phyloP scores from a whole-genome alignment of 2,113 vertebrate species.

The Siniperca chuatsi region DNA sequence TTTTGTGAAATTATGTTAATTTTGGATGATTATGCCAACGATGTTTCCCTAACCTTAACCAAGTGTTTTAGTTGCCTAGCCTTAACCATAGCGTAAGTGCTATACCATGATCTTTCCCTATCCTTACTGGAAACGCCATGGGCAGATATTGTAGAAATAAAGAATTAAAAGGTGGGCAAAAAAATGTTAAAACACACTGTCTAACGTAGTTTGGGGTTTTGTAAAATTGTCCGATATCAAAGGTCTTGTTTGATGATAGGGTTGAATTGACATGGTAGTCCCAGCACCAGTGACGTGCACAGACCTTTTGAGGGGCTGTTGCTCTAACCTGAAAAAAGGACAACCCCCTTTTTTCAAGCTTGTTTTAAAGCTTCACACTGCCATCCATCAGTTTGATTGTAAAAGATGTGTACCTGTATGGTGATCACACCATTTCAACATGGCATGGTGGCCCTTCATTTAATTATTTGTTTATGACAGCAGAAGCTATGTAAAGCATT shows the following conservation, averaged over 20 bases:
- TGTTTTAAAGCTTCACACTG: no score
- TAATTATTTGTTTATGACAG: no score
- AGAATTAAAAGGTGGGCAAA: background rate
- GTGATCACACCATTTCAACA: no score
- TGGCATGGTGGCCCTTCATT: no score
- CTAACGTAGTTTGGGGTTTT: background rate
- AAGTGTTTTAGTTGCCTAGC: background rate
- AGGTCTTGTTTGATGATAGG: background rate
- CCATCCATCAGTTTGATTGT: no score
- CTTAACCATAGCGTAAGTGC: background rate
- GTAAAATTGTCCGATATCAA: background rate
- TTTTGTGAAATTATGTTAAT: no score
- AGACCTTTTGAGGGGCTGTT: no score
- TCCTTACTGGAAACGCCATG: background rate
- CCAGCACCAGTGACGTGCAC: no score
- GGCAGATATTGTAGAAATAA: background rate
- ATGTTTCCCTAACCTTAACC: background rate
- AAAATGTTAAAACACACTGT: background rate
- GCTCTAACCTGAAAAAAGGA: no score
- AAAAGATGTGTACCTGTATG: no score
- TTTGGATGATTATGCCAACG: background rate
- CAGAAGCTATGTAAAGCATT: no score
- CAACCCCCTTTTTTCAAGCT: no score
- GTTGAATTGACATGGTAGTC: background rate
- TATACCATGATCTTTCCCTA: background rate